A percentile compares a stretch with the other conserved stretches of the same genome.
These are phyloP conservation scores for Nycticebus coucang DNA, from an alignment of 2,113 vertebrate species.

Conservation along the genomic window DNA sequence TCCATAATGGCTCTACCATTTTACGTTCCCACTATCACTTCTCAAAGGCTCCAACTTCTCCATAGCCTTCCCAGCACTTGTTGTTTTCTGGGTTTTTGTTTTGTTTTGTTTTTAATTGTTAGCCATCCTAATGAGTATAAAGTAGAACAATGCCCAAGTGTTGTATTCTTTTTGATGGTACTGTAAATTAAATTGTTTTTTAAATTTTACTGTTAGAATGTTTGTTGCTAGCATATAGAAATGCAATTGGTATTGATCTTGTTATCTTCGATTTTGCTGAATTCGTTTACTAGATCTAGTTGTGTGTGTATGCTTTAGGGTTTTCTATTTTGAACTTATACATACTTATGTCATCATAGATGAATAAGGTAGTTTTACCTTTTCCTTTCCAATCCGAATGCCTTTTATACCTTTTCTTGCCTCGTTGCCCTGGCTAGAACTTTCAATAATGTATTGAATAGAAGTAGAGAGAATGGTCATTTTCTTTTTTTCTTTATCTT, in stretches of 20 bases:
- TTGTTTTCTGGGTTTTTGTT: neutral
- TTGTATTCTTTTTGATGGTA: neutral
- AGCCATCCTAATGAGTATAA: neutral
- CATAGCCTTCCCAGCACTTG: neutral
- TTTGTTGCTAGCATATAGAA: neutral
- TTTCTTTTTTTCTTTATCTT: neutral
- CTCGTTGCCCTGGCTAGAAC: neutral
- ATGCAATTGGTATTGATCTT: neutral
- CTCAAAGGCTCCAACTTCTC: neutral
- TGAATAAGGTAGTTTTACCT: neutral
- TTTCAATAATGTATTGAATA: neutral
- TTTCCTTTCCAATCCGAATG: neutral
- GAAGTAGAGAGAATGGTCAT: neutral
- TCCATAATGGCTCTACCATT: neutral
- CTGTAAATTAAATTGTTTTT: neutral
- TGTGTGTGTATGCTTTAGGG: neutral
- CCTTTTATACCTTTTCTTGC: neutral
- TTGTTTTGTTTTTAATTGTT: neutral
- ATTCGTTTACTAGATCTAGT: neutral
- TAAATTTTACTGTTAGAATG: neutral
- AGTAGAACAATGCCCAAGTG: neutral
- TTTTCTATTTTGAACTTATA: conserved; percentile 7
- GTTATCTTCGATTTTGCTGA: neutral
- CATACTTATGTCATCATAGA: neutral
- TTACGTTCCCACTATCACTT: neutral